These are phyloP conservation scores for Macrotrachela quadricornifera DNA, from an alignment of 1,140 invertebrate species.

Conservation along the genomic window DNA sequence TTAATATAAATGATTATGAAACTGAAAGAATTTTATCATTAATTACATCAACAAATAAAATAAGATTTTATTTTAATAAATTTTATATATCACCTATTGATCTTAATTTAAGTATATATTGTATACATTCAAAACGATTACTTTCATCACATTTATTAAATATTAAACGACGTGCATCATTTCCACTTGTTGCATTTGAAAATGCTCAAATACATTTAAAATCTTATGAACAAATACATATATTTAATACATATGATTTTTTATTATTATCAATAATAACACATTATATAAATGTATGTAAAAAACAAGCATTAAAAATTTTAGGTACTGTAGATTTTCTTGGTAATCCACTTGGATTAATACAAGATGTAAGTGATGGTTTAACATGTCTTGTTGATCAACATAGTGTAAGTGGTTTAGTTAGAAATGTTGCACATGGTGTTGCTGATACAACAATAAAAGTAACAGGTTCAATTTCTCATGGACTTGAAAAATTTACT, in stretches of 20 bases:
- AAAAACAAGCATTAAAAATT: constrained; percentile 81
- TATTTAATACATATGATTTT: constrained; percentile 30
- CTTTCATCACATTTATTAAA: constrained; percentile 47
- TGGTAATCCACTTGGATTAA: constrained; percentile 80
- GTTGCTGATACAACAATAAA: constrained; percentile 89
- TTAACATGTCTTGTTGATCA: constrained; percentile 72
- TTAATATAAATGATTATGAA: no score
- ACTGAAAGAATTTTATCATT: no score
- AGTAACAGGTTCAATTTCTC: constrained; percentile 58
- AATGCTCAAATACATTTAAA: constrained; percentile 77
- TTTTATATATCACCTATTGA: constrained; percentile 55
- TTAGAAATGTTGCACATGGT: constrained; percentile 88
- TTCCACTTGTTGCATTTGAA: constrained; percentile 80
- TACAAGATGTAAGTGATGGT: constrained; percentile 86
- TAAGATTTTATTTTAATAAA: constrained; percentile 50
- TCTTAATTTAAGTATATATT: constrained; percentile 53
- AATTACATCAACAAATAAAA: no score
- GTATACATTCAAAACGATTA: constrained; percentile 48
- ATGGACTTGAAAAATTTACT: constrained; percentile 56
- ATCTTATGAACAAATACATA: constrained; percentile 22
- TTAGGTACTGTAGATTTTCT: constrained; percentile 86
- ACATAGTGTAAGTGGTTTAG: constrained; percentile 59
- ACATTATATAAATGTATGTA: constrained; percentile 61
- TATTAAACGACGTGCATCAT: constrained; percentile 61
- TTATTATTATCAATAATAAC: constrained; percentile 50